Evolutionary conservation across 2,113 vertebrate genomes (phyloP).

Genomic region (Nothobranchius kuhntae): DNA sequence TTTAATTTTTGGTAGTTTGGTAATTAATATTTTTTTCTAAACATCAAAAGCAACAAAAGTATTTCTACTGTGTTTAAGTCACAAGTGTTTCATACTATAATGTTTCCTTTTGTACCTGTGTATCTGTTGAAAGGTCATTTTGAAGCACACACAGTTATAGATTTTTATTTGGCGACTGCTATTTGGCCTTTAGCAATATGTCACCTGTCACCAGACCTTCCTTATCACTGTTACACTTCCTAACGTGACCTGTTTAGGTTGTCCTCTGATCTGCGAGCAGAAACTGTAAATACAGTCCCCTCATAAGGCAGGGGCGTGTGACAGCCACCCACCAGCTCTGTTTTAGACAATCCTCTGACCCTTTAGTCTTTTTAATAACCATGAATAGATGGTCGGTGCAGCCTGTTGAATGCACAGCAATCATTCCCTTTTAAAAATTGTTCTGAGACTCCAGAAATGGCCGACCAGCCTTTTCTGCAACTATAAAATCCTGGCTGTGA

Average conservation of each 20-base stretch:
- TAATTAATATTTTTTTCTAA: no score
- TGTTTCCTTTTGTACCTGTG: no score
- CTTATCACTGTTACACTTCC: slow-evolving; percentile 7
- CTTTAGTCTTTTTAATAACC: slow-evolving; percentile 44
- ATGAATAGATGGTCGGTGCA: slow-evolving; percentile 42
- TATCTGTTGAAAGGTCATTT: no score
- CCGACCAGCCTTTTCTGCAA: slow-evolving; percentile 51
- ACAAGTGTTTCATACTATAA: no score
- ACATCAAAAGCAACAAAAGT: no score
- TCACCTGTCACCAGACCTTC: slow-evolving; percentile 5
- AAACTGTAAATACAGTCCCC: slow-evolving; percentile 17
- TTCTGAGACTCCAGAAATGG: slow-evolving; percentile 24
- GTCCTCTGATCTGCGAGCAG: slow-evolving; percentile 8
- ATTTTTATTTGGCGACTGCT: slow-evolving; percentile 19
- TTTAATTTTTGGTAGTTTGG: no score
- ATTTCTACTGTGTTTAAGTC: no score
- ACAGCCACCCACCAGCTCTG: slow-evolving; percentile 23
- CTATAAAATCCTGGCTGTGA: slow-evolving; percentile 6
- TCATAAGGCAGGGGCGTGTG: slow-evolving; percentile 22
- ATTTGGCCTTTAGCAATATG: slow-evolving; percentile 25
- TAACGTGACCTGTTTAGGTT: slow-evolving; percentile 2
- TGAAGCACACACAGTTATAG: no score
- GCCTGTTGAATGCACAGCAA: slow-evolving; percentile 29
- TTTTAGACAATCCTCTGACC: slow-evolving; percentile 44
- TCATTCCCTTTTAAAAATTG: slow-evolving; percentile 41